Evolutionary conservation across 2,797 vertebrate species (phyloP).

Genomic region (Lophius americanus): DNA sequence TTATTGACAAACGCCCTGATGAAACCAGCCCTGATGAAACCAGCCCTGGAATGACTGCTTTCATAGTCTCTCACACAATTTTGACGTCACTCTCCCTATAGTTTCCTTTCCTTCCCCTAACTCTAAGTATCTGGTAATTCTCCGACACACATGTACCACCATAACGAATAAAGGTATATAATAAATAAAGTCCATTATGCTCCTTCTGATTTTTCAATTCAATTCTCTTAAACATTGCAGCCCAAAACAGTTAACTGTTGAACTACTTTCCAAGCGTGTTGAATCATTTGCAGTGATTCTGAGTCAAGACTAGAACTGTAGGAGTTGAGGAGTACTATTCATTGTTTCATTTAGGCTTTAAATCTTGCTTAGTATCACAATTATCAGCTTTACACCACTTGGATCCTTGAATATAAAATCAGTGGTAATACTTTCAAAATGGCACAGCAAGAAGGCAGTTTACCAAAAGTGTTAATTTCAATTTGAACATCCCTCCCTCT

Average conservation of each 20-base stretch:
- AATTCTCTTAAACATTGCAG: not conserved
- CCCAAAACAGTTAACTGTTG: no score
- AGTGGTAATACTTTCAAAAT: slow-evolving; percentile 21
- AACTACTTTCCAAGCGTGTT: not conserved
- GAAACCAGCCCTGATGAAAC: no score
- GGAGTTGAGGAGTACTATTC: slow-evolving; percentile 1
- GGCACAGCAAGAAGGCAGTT: slow-evolving; percentile 21
- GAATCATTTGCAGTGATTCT: slow-evolving; percentile 19
- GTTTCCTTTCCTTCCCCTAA: slow-evolving; percentile 9
- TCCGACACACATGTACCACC: not conserved
- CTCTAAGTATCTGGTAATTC: slow-evolving; percentile 2
- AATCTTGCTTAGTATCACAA: slow-evolving; percentile 37
- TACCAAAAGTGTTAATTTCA: slow-evolving; percentile 20
- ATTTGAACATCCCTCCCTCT: slow-evolving; percentile 12
- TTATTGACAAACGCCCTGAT: no score
- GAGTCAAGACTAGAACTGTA: slow-evolving; percentile 22
- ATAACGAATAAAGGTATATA: not conserved
- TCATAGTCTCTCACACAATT: slow-evolving; percentile 38
- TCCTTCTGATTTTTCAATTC: not conserved
- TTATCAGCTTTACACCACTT: slow-evolving; percentile 43
- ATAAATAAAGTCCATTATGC: no score
- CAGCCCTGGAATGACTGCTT: slow-evolving; percentile 1
- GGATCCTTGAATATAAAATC: slow-evolving; percentile 38
- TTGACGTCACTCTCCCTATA: slow-evolving; percentile 3
- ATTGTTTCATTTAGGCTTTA: slow-evolving; percentile 27